A percentile compares a stretch with the other conserved stretches of the same genome.
phyloP scores from a whole-genome alignment of 2,888 invertebrate species.

The Parnassius glacialis region DNA sequence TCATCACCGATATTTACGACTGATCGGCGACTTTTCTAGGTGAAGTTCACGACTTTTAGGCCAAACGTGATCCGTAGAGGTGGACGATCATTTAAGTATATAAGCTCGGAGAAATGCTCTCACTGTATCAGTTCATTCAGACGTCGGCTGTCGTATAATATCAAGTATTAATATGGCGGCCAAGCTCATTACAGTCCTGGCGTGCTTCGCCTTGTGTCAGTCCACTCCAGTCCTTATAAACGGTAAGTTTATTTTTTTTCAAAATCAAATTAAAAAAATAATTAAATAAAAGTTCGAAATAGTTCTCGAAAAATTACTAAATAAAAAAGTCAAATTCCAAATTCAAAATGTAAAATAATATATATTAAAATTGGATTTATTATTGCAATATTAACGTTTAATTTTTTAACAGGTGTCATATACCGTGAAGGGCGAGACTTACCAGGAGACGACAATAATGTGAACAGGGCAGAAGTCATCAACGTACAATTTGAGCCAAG shows the following conservation, averaged over 20 bases:
- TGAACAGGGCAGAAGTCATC: constrained; percentile 19
- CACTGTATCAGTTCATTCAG: constrained; percentile 65
- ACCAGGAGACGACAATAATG: constrained; percentile 43
- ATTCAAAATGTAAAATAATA: too few species aligned
- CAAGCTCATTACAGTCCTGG: constrained; percentile 60
- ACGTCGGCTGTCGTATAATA: constrained; percentile 49
- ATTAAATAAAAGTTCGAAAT: too few species aligned
- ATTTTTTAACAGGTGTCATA: constrained; percentile 44
- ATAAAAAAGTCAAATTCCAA: too few species aligned
- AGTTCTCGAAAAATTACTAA: too few species aligned
- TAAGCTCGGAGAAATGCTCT: constrained; percentile 76
- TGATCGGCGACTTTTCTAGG: constrained; percentile 56
- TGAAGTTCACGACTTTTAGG: constrained; percentile 68
- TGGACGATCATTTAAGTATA: constrained; percentile 54
- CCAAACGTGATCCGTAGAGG: constrained; percentile 52
- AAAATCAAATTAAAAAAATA: too few species aligned
- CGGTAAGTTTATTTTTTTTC: constrained; percentile 48
- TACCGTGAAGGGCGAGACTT: constrained; percentile 64
- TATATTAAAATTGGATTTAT: too few species aligned
- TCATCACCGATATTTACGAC: constrained; percentile 65
- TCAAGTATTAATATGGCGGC: constrained; percentile 58
- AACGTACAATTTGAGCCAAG: constrained; percentile 42
- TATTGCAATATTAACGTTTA: constrained; percentile 12
- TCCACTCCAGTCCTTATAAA: constrained; percentile 60
- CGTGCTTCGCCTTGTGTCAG: constrained; percentile 58